Evolutionary conservation across 2,113 vertebrate genomes (phyloP).

Genomic region (Pampusana beccarii): DNA sequence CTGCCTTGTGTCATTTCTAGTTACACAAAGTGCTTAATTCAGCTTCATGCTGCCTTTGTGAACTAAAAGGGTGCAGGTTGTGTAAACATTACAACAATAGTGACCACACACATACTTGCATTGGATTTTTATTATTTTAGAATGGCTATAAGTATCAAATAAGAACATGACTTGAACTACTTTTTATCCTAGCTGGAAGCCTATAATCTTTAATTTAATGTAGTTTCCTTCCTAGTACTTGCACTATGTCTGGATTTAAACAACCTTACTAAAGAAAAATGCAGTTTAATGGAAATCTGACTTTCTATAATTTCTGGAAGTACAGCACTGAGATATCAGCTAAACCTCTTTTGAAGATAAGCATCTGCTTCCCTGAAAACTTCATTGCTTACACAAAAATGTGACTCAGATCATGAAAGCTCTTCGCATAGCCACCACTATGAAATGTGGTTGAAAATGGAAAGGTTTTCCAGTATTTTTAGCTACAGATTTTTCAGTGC

Average conservation of each 20-base stretch:
- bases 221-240: neutral
- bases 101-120: neutral
- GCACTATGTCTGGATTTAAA: neutral
- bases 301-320: conserved; percentile 9
- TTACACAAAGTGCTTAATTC: neutral
- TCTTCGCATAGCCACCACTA: neutral
- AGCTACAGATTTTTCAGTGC: neutral
- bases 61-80: neutral
- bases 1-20: neutral
- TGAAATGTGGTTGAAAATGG: neutral
- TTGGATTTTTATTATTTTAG: neutral
- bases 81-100: neutral
- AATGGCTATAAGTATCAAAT: neutral
- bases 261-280: neutral
- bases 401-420: neutral
- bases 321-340: neutral
- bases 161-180: neutral
- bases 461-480: neutral
- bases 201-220: neutral
- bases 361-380: neutral
- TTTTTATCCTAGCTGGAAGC: neutral
- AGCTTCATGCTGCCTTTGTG: neutral
- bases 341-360: neutral
- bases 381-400: neutral
- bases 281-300: neutral